Base-by-base conservation (phyloP, 2,113 vertebrate genomes). In the Pollimyrus isidori region DNA sequence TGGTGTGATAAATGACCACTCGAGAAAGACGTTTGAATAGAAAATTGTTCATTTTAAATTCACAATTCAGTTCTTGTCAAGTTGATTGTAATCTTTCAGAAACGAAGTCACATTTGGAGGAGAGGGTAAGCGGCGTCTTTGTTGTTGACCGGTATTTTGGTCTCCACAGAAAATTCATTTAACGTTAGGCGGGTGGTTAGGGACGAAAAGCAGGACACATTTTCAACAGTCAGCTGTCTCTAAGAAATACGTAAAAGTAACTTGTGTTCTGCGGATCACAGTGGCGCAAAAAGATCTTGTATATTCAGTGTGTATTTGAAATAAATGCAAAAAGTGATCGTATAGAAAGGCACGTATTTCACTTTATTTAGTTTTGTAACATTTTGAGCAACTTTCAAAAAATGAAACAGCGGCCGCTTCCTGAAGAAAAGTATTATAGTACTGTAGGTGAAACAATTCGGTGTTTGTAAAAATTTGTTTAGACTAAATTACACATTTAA, bases 31-130 rank as follows among this genome's bases (percentile, higher is more conserved):
- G 45, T 90, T 62, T 87, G 85, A 87, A 90, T 90, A 19, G 89
- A 90, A 87, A 89, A 84, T 90, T 90, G 85, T 90, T 76, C 89
- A 87, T 90, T 87, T 90, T 80, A 87, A 87, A 90, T 90, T 90
- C 65, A 87, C 89, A 73, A 48, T 87, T 73, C 58, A 87, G 30
- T 82, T 82, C 85, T 80, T 86, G 62, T 76, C 62, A 76, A 46
- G 45, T 73, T 76, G 48, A 56, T 85, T 89, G 89, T 86, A 87
- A 52, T 90, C 85, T 87, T 87, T 90, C 89, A 90, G 13, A 80
- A 35, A 52, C 46, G 15, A 30, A 65, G 89, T 65, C 58, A 86
- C 82, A 89, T 52, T 89, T 86, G 89, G 45, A 69, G 42, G 46
- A 86, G 45, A 89, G 88, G 73, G 76, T 45, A 89, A 89, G 48